phyloP scores from a whole-genome alignment of 2,113 vertebrate species.

The Rallus limicola region DNA sequence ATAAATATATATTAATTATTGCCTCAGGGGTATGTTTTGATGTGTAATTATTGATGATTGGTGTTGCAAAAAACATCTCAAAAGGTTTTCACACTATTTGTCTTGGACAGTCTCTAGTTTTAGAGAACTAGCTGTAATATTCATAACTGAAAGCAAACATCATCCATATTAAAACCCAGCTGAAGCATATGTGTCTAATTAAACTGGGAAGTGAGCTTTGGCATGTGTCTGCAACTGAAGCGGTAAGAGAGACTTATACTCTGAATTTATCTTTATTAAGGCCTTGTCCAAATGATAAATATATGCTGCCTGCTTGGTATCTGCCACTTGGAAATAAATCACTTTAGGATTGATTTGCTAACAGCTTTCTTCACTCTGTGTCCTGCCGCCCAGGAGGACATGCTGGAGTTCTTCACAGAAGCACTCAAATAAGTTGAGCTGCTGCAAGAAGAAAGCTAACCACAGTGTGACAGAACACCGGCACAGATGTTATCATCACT shows the following conservation, averaged over 20 bases:
- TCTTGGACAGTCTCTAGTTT: background rate
- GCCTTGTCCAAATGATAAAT: constrained; percentile 86
- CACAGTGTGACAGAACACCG: background rate
- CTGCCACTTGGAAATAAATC: constrained; percentile 83
- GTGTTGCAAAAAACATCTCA: background rate
- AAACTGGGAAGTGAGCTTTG: constrained; percentile 68
- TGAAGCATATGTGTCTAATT: constrained; percentile 57
- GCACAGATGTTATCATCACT: background rate
- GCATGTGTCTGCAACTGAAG: constrained; percentile 68
- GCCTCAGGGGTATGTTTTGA: background rate
- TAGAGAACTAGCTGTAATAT: background rate
- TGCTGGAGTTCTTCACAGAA: constrained; percentile 54
- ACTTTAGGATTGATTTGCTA: constrained; percentile 84
- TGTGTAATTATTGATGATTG: constrained; percentile 1
- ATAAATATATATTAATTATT: constrained; percentile 1
- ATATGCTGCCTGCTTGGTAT: constrained; percentile 73
- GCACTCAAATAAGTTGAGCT: constrained; percentile 33
- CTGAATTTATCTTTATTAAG: constrained; percentile 86
- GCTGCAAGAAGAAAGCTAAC: background rate
- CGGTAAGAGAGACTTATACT: constrained; percentile 62
- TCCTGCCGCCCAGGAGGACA: constrained; percentile 68
- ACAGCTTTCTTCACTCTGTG: constrained; percentile 68
- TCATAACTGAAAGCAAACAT: background rate
- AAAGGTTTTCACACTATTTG: background rate
- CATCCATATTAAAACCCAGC: background rate